Percentiles rank a stretch among this genome's conserved stretches.
Evolutionary conservation across 2,113 vertebrate genomes (phyloP).

Genomic region (Eretmochelys imbricata): DNA sequence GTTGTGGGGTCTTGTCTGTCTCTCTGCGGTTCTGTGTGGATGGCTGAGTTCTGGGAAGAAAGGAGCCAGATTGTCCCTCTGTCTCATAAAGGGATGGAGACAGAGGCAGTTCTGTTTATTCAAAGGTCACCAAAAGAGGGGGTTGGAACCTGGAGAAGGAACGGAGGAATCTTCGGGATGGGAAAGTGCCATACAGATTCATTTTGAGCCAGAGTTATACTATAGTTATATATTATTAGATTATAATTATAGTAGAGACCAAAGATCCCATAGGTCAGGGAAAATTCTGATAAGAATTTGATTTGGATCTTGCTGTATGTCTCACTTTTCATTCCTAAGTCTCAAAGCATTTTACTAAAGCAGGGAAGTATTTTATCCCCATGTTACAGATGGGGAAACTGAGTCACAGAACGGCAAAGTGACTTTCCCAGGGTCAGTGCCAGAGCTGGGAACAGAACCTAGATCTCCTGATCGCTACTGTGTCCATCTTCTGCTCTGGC

Average conservation of each 20-base stretch:
- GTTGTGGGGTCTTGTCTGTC: neutral
- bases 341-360: neutral
- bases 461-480: neutral
- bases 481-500: neutral
- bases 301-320: neutral
- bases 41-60: neutral
- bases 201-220: neutral
- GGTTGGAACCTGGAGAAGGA: neutral
- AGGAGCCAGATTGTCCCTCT: fast-evolving
- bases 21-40: neutral
- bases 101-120: fast-evolving
- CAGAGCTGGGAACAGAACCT: neutral
- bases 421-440: neutral
- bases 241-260: fast-evolving
- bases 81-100: neutral
- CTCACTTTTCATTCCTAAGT: fast-evolving
- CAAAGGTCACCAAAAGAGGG: fast-evolving
- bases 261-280: neutral
- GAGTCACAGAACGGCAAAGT: fast-evolving
- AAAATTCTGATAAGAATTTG: neutral
- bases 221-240: neutral
- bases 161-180: neutral
- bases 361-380: neutral
- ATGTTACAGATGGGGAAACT: fast-evolving
- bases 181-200: fast-evolving